These are phyloP conservation scores for Ceratoteleas bidentatus DNA, from an alignment of 1,140 invertebrate species.

Conservation along the genomic window DNA sequence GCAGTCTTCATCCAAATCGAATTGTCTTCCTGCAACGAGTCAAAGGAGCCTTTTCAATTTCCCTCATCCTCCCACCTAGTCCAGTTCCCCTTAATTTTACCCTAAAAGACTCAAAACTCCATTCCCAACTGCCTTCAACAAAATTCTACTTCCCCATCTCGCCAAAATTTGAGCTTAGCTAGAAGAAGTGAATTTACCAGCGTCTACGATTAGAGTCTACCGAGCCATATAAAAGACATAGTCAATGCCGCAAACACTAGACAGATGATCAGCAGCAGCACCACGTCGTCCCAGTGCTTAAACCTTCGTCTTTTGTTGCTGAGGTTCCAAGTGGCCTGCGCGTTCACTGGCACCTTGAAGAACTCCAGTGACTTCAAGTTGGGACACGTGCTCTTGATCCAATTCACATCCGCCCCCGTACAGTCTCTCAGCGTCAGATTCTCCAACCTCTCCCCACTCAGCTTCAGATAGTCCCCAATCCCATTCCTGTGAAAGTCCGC, in stretches of 20 bases:
- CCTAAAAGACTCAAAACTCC: too few relatives aligned
- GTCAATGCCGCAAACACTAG: conserved; percentile 24
- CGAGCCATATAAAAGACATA: conserved; percentile 29
- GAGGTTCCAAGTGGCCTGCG: conserved; percentile 4
- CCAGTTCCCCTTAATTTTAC: too few relatives aligned
- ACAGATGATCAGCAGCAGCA: conserved; percentile 24
- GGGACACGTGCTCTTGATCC: conserved; percentile 20
- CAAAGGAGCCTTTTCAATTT: too few relatives aligned
- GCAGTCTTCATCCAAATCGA: too few relatives aligned
- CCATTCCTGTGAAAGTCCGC: conserved; percentile 33
- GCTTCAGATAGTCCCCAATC: conserved; percentile 24
- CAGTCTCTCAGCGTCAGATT: conserved; percentile 39
- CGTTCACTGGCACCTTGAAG: conserved; percentile 18
- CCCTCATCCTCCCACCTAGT: too few relatives aligned
- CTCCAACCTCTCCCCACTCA: conserved; percentile 21
- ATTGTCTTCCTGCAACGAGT: too few relatives aligned
- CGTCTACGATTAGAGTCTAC: conserved; percentile 5
- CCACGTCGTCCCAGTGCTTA: conserved; percentile 27
- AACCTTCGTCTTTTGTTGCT: conserved; percentile 18
- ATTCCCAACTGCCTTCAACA: too few relatives aligned
- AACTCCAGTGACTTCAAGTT: conserved; percentile 38
- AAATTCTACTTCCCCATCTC: too few relatives aligned
- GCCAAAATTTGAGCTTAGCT: too few relatives aligned
- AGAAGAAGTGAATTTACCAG: background rate
- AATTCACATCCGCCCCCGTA: conserved; percentile 8